Conservation (phyloP, 2,113 vertebrate species). For the Aptenodytes patagonicus region DNA sequence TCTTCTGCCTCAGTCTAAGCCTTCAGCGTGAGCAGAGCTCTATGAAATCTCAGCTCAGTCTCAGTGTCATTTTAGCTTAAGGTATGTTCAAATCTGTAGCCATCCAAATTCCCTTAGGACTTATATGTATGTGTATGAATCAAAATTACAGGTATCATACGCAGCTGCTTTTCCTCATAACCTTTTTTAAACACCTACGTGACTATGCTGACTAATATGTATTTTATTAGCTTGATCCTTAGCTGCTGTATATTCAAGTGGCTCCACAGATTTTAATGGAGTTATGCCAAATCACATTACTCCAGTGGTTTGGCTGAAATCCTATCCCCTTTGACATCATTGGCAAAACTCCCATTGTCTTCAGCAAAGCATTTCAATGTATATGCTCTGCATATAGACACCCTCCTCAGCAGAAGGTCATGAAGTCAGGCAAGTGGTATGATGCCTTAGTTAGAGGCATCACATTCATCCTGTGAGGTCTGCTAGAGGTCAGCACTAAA, state of each 20-base stretch:
- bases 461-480: background rate
- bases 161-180: background rate
- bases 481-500: background rate
- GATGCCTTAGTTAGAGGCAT: background rate
- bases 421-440: background rate
- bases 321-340: background rate
- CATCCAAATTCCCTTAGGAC: background rate
- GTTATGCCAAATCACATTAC: slow-evolving; percentile 37
- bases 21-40: background rate
- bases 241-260: background rate
- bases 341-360: background rate
- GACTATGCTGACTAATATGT: background rate
- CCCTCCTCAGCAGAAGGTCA: background rate
- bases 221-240: slow-evolving; percentile 12
- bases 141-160: slow-evolving; percentile 11
- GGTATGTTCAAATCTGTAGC: background rate
- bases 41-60: background rate
- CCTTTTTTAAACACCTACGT: slow-evolving; percentile 20
- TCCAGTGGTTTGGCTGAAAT: slow-evolving; percentile 30
- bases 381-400: background rate
- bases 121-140: background rate
- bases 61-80: background rate
- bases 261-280: slow-evolving; percentile 35
- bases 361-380: background rate
- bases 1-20: background rate